phyloP scores from a whole-genome alignment of 2,888 invertebrate genomes.

The Laspeyria flexula region DNA sequence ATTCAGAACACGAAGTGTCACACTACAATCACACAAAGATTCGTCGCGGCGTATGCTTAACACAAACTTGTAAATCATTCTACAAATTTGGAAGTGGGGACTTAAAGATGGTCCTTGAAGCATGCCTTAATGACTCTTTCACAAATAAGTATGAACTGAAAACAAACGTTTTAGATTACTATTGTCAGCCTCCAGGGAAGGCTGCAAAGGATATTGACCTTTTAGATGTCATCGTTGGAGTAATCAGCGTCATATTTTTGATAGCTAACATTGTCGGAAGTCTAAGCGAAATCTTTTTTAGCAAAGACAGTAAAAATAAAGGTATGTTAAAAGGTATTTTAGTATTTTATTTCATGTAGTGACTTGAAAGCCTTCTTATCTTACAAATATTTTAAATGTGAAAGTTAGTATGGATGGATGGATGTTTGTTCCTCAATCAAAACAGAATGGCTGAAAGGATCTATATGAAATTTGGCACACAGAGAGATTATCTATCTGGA shows the following conservation, averaged over 20 bases:
- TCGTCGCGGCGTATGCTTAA: slow-evolving; percentile 68
- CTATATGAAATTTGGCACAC: too few species aligned
- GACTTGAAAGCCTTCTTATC: too few species aligned
- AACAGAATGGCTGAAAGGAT: too few species aligned
- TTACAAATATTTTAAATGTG: too few species aligned
- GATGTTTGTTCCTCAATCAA: too few species aligned
- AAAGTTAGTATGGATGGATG: too few species aligned
- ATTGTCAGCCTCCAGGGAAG: slow-evolving; percentile 16
- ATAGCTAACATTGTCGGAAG: slow-evolving; percentile 27
- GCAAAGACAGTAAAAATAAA: background rate
- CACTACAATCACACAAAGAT: slow-evolving; percentile 73
- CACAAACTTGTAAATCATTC: slow-evolving; percentile 57
- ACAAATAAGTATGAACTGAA: slow-evolving; percentile 21
- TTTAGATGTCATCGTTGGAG: slow-evolving; percentile 19
- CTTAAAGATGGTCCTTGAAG: slow-evolving; percentile 21
- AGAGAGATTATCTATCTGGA: too few species aligned
- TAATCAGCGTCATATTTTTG: slow-evolving; percentile 9
- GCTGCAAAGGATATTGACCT: slow-evolving; percentile 4
- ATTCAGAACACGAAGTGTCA: slow-evolving; percentile 61
- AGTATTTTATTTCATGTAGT: too few species aligned
- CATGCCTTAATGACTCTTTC: slow-evolving; percentile 33
- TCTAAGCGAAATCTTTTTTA: slow-evolving; percentile 14
- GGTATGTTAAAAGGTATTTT: background rate
- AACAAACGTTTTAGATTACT: slow-evolving; percentile 5
- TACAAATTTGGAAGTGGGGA: slow-evolving; percentile 27